Evolutionary conservation across 2,797 vertebrate species (phyloP).

Genomic region (Labroides dimidiatus): DNA sequence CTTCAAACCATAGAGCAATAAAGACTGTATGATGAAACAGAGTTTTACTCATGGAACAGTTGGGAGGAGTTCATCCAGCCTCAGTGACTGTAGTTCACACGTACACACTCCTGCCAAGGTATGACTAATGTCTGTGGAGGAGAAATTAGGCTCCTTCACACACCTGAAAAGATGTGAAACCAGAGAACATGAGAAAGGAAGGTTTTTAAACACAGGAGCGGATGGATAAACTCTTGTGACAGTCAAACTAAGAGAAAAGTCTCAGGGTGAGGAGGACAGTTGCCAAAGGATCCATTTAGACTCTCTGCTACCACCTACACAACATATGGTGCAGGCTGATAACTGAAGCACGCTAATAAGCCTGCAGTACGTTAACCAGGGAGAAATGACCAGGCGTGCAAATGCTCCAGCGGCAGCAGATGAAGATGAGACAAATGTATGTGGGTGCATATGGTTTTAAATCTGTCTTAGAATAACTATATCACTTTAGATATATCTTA

Average conservation of each 20-base stretch:
- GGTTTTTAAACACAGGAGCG: conserved; percentile 43
- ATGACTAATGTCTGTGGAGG: conserved; percentile 40
- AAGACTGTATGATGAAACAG: conserved; percentile 1
- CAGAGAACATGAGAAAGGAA: neutral
- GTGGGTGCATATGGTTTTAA: too few relatives aligned
- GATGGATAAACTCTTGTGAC: conserved; percentile 52
- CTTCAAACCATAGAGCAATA: conserved; percentile 9
- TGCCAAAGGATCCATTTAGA: conserved; percentile 56
- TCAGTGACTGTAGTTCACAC: conserved; percentile 18
- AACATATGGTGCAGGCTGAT: conserved; percentile 65
- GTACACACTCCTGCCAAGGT: conserved; percentile 12
- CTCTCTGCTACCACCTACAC: conserved; percentile 54
- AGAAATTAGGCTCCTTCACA: conserved; percentile 25
- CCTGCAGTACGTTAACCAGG: conserved; percentile 49
- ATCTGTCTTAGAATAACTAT: conserved; percentile 33
- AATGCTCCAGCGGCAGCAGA: conserved; percentile 38
- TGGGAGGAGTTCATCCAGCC: conserved; percentile 11
- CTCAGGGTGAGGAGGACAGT: conserved; percentile 40
- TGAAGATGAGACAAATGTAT: conserved; percentile 3
- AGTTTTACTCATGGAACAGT: conserved; percentile 3
- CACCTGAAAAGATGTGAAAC: conserved; percentile 3
- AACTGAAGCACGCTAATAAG: conserved; percentile 46
- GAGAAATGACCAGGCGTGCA: conserved; percentile 53
- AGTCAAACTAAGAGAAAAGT: conserved; percentile 49
- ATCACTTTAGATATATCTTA: conserved; percentile 13